Evolutionary conservation across 1,140 invertebrate species (phyloP).

Genomic region (Drosophila novamexicana): DNA sequence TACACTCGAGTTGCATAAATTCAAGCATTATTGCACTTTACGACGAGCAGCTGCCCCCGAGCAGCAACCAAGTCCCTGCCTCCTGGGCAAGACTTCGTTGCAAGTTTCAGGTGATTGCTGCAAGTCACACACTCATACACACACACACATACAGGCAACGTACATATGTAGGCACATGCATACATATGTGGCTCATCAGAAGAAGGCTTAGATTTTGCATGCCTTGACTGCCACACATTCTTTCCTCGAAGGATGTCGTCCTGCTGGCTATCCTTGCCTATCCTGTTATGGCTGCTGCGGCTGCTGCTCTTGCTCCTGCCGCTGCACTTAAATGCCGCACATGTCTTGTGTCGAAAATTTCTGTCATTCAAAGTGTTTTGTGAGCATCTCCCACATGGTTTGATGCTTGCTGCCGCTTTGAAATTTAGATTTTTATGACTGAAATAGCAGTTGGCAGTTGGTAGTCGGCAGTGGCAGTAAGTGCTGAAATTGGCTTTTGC

Average conservation of each 20-base stretch:
- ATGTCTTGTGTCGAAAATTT: conserved; percentile 79
- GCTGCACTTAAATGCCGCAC: conserved; percentile 73
- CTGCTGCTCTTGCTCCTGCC: conserved; percentile 27
- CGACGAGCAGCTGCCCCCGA: conserved; percentile 71
- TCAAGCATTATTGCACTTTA: conserved; percentile 81
- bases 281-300: conserved; percentile 33
- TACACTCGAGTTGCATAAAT: conserved; percentile 80
- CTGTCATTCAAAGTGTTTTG: conserved; percentile 70
- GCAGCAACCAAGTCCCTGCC: conserved; percentile 18
- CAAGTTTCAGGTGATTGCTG: conserved; percentile 65
- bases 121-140: conserved; percentile 33
- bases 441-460: conserved; percentile 29
- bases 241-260: conserved; percentile 35
- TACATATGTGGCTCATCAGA: conserved; percentile 51
- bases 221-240: conserved; percentile 45
- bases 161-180: conserved; percentile 16
- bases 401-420: conserved; percentile 60
- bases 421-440: conserved; percentile 81
- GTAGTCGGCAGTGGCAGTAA: conserved; percentile 35
- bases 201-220: conserved; percentile 76
- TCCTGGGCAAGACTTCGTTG: conserved; percentile 39
- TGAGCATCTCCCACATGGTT: conserved; percentile 44
- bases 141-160: neutral
- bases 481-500: conserved; percentile 69
- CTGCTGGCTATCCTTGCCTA: conserved; percentile 8